Evolutionary conservation across 2,797 vertebrate species (phyloP).

Genomic region (Picus viridis): DNA sequence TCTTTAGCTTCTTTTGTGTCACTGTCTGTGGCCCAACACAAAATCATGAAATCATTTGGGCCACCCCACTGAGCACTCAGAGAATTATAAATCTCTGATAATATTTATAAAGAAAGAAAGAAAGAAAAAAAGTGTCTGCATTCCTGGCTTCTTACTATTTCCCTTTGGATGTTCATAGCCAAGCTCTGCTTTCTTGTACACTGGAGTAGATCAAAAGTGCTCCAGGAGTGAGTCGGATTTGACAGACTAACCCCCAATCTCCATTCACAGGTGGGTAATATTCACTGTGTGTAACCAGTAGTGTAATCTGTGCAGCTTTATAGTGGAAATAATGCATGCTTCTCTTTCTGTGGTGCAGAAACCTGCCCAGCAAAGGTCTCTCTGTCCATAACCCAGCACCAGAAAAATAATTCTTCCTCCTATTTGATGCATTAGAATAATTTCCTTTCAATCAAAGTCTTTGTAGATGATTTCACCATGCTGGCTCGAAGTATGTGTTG

Average conservation of each 20-base stretch:
- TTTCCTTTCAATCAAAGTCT: not conserved
- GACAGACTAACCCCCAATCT: not conserved
- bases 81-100: too few relatives aligned
- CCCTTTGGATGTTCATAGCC: not conserved
- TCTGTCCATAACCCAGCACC: not conserved
- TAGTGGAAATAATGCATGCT: not conserved
- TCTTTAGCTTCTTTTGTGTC: too few relatives aligned
- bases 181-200: not conserved
- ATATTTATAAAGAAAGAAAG: accelerated
- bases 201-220: not conserved
- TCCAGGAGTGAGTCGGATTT: not conserved
- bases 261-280: not conserved
- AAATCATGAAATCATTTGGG: too few relatives aligned
- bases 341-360: not conserved
- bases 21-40: too few relatives aligned
- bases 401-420: not conserved
- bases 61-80: too few relatives aligned
- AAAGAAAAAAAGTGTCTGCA: not conserved
- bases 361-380: not conserved
- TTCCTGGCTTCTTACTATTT: not conserved
- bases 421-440: accelerated
- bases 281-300: not conserved
- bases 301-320: not conserved
- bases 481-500: not conserved
- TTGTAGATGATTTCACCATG: not conserved